Base-by-base conservation (phyloP, 2,888 invertebrate species). In the Drosophila aldrichi region DNA sequence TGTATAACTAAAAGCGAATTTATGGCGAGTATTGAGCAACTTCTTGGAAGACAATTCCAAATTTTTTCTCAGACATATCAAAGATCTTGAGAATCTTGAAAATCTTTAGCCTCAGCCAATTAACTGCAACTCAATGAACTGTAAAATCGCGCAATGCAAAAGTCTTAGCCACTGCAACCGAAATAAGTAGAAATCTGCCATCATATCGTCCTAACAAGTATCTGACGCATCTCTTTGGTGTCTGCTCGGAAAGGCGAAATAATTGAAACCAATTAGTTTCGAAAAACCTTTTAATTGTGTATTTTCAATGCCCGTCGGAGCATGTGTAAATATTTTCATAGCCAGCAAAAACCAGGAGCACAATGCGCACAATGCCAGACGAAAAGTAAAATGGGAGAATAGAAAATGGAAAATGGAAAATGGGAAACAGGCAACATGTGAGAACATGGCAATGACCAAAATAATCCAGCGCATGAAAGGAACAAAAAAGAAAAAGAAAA, bases 201-300 rank as follows among this genome's bases (percentile, higher is more conserved):
- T 40, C 65, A 57, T 70, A 77, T 66, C 74, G 52, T 63, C 74
- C 56, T 57, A 36, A 61, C 62, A 72, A 74, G 75, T 63, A 79
- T 52, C 52, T 36, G 48, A 64, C 18, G 36, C 48, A 61, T 78
- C 56, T 71, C 76, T 78, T 75, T 83, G 74, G 77, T 81, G 59
- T 74, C n/a, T 88, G 85, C 56, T 74, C 79, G 70, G 57, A 43
- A 70, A 79, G 65, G 83, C 86, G 81, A 78, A 88, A 87, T 87
- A 87, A 87, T 87, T 87, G 88, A 91, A 91, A 91, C 78, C 91
- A 90, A 90, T 90, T 90, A 91, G 90, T 86, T 79, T 78, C 60
- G 73, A 81, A 82, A 90, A 85, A 84, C 88, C 81, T 80, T 90
- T 83, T 89, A 91, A 91, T 90, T 90, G 84, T 89, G 32, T 49